These are phyloP conservation scores for Mesitornis unicolor DNA, from an alignment of 2,113 vertebrate genomes.

Conservation along the genomic window DNA sequence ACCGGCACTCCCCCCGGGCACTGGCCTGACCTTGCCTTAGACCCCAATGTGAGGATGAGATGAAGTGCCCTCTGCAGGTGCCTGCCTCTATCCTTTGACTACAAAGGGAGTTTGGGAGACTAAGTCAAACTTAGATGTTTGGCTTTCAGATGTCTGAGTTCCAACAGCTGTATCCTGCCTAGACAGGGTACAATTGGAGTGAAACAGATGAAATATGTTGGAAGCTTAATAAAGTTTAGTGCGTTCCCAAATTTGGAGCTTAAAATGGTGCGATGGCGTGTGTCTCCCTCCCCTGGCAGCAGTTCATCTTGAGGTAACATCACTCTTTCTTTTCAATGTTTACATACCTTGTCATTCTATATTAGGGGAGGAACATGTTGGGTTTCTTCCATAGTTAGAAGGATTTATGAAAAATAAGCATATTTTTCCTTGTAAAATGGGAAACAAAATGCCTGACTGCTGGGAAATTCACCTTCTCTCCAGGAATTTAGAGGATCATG, in stretches of 20 bases:
- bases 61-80: neutral
- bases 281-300: neutral
- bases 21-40: neutral
- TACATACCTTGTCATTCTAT: neutral
- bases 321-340: neutral
- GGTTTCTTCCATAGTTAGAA: neutral
- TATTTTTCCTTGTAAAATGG: neutral
- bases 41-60: fast-evolving
- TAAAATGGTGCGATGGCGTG: neutral
- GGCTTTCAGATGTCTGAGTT: neutral
- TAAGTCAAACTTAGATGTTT: neutral
- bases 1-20: neutral
- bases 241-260: neutral
- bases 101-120: neutral
- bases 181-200: neutral
- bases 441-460: neutral
- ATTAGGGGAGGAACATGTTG: neutral
- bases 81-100: neutral
- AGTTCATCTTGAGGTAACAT: neutral
- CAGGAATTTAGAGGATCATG: neutral
- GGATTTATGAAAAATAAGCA: neutral
- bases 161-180: neutral
- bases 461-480: neutral
- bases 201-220: neutral
- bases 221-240: neutral